Evolutionary conservation across 2,113 vertebrate genomes (phyloP), one percentile per base, ranked within the genome.

Genomic region (Zootoca vivipara): DNA sequence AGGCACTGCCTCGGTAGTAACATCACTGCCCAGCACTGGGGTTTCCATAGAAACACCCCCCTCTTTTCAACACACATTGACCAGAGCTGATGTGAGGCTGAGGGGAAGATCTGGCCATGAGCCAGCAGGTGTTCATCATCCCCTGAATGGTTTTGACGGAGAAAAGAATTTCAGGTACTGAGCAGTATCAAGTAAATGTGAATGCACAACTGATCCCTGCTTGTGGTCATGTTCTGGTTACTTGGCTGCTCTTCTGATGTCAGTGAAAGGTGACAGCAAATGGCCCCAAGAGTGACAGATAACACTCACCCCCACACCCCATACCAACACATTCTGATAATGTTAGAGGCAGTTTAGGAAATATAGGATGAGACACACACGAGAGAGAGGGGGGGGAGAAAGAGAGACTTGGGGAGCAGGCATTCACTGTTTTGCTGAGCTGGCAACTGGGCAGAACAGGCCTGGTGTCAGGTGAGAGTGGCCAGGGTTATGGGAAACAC

Each of bases 1-100:
- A 74, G 30, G 9, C 56, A 22, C 16, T 16, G 40, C 38, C 42
- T 15, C 33, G 56, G 26, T 22, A 3, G n/a, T 67, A 69, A 85
- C 42, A 85, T 67, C n/a, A 38, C n/a, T 52, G 72, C 81, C 69
- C 78, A n/a, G 78, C 33, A 28, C 35, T 70, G 56, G 69, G 88
- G 88, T 89, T 85, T 77, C 88, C 78, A 89, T 89, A 85, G 83
- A 89, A 85, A 82, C 88, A 70, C 88, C 42, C 88, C 64, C 82
- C 77, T 52, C 46, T 52, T 52, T 69, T 58, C 58, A 89, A 26
- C 69, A 52, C 69, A 85, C 24, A 7, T 18, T 75, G 83, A 85
- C 88, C 78, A 52, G 65, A 80, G 67, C 35, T 7, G 33, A 20
- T 3, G 24, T 26, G 70, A 52, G n/a, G 26, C 38, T 10, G 86